A percentile compares a stretch with the other conserved stretches of the same genome.
Conservation (phyloP, 2,888 invertebrate species). For the Tanypteryx hageni region DNA sequence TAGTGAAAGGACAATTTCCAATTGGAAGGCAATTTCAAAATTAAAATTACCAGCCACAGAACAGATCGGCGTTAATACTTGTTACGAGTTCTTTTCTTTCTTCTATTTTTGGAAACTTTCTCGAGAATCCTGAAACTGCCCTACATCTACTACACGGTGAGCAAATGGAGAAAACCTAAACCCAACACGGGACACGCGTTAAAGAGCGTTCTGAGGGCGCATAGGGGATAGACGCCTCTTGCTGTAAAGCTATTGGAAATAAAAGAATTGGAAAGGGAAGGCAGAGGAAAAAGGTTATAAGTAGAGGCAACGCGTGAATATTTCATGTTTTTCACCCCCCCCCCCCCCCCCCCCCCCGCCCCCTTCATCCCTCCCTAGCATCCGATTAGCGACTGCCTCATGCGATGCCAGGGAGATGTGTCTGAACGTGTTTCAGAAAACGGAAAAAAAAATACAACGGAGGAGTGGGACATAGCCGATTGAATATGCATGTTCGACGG, state of each 20-base stretch:
- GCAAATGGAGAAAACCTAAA: background rate
- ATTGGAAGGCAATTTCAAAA: no score
- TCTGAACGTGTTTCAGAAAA: background rate
- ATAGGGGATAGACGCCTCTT: background rate
- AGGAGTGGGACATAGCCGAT: background rate
- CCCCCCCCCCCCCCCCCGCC: no score
- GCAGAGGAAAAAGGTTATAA: background rate
- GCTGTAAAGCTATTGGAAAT: background rate
- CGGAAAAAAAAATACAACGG: background rate
- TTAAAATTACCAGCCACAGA: no score
- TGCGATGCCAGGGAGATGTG: constrained; percentile 5
- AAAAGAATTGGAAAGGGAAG: background rate
- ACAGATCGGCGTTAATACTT: no score
- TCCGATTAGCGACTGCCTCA: constrained; percentile 18
- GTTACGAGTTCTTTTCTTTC: no score
- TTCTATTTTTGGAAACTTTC: no score
- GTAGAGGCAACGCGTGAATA: background rate
- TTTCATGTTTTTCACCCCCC: background rate
- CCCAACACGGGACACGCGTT: background rate
- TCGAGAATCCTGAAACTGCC: background rate
- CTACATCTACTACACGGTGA: background rate
- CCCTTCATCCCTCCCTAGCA: background rate
- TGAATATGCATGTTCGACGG: constrained; percentile 25
- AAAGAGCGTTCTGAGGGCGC: background rate
- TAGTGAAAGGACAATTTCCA: no score